These are phyloP conservation scores for Hycleus cichorii DNA, from an alignment of 1,140 invertebrate genomes.

Conservation along the genomic window DNA sequence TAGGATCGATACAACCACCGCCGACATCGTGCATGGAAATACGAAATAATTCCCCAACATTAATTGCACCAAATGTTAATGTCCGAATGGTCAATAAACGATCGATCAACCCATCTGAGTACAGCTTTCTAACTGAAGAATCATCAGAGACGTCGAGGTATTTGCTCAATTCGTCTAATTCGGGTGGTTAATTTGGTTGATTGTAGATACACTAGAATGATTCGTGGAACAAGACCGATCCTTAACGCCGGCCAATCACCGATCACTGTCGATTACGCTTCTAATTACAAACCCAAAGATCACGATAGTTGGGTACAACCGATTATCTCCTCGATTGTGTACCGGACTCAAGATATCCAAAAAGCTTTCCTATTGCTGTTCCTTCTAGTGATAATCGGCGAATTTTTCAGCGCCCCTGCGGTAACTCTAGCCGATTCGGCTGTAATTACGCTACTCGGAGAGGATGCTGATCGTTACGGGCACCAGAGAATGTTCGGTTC, in stretches of 20 bases:
- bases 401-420: constrained; percentile 95
- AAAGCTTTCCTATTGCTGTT: constrained; percentile 93
- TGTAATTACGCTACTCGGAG: constrained; percentile 83
- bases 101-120: constrained; percentile 23
- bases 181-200: neutral
- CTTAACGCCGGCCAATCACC: constrained; percentile 62
- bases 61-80: constrained; percentile 44
- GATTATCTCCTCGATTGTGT: constrained; percentile 89
- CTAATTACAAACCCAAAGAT: constrained; percentile 71
- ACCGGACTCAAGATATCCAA: constrained; percentile 78
- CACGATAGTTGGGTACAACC: constrained; percentile 81
- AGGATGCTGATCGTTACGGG: constrained; percentile 89
- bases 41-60: constrained; percentile 59
- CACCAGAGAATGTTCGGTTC: constrained; percentile 98
- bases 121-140: neutral
- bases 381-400: constrained; percentile 88
- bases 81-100: constrained; percentile 36
- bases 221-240: constrained; percentile 20
- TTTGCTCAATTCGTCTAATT: neutral
- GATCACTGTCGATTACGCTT: constrained; percentile 66
- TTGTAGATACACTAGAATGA: constrained; percentile 23
- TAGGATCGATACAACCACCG: constrained; percentile 91
- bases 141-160: constrained; percentile 5
- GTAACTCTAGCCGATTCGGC: constrained; percentile 95
- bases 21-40: constrained; percentile 77